Evolutionary conservation across 2,113 vertebrate genomes (phyloP), one percentile per base, ranked within the genome.

Genomic region (Mirza zaza): DNA sequence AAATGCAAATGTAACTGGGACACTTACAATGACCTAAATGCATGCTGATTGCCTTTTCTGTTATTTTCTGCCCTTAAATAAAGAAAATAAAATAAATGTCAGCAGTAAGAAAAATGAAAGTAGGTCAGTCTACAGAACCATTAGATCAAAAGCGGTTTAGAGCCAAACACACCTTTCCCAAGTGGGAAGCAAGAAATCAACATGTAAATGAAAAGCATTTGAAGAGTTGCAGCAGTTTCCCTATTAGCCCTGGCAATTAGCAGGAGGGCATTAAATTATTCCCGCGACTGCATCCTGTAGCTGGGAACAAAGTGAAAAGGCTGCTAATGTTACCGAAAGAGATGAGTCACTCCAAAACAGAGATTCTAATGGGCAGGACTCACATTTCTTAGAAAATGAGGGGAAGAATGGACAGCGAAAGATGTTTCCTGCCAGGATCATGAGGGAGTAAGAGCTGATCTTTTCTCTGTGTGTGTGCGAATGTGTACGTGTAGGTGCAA

Each of bases 1-100:
- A 97, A 97, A 98, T 5, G 1, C 25, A 98, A 89, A 97, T 45
- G 27, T 96, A 98, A 98, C 94, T 97, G 84, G 97, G 90, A 93
- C 73, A 20, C 59, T 96, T 98, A 96, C 87, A 73, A n/a, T 97
- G 97, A 98, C 98, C 98, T 98, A 98, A 71, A 98, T 98, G 87
- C 96, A 90, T 98, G 77, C 87, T 98, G 94, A 98, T 98, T 98
- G 98, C 95, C 93, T 97, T 91, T 98, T 98, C 97, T 96, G 95
- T 97, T 97, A 97, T 92, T 98, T 93, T 98, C 94, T 98, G 77
- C 50, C 91, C 73, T 97, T 97, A 98, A 97, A 92, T 96, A 98
- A 98, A 94, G 91, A 96, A 98, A 98, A 98, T 92, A 97, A 98
- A 98, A 96, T 97, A 97, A 50, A 75, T 90, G 75, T 97, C 96